These are phyloP conservation scores for Dryobota labecula DNA, from an alignment of 2,888 invertebrate species.

Conservation along the genomic window DNA sequence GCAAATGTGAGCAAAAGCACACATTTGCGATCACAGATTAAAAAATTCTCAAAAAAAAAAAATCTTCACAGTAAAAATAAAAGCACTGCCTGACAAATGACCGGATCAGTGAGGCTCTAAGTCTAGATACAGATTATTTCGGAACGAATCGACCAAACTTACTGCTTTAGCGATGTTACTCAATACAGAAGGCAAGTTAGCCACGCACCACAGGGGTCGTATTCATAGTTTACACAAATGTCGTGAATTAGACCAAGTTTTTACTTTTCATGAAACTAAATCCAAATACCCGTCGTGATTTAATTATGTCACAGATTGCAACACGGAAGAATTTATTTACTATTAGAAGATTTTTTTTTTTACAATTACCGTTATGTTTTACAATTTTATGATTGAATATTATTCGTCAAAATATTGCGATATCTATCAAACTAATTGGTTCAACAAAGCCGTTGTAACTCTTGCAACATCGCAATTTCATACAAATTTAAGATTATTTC, in stretches of 20 bases:
- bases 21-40: too few species aligned
- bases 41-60: too few species aligned
- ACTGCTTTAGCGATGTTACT: conserved; percentile 7
- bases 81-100: too few species aligned
- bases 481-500: conserved; percentile 17
- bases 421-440: conserved; percentile 7
- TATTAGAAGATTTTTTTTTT: too few species aligned
- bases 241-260: conserved; percentile 16
- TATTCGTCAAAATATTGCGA: conserved; percentile 19
- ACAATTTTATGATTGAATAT: conserved; percentile 12
- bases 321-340: neutral
- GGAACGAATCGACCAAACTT: too few species aligned
- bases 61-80: too few species aligned
- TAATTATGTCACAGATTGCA: conserved; percentile 17
- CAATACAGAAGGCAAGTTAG: conserved; percentile 15
- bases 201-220: conserved; percentile 27
- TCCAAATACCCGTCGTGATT: conserved; percentile 13
- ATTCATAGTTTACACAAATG: conserved; percentile 52
- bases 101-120: too few species aligned
- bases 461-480: conserved; percentile 21
- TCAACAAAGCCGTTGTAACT: neutral
- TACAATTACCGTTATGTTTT: too few species aligned
- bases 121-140: too few species aligned
- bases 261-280: conserved; percentile 7
- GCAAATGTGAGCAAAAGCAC: too few species aligned